A percentile compares a stretch with the other conserved stretches of the same genome.
Conservation (phyloP, 1,140 invertebrate species). For the Microplitis mediator region DNA sequence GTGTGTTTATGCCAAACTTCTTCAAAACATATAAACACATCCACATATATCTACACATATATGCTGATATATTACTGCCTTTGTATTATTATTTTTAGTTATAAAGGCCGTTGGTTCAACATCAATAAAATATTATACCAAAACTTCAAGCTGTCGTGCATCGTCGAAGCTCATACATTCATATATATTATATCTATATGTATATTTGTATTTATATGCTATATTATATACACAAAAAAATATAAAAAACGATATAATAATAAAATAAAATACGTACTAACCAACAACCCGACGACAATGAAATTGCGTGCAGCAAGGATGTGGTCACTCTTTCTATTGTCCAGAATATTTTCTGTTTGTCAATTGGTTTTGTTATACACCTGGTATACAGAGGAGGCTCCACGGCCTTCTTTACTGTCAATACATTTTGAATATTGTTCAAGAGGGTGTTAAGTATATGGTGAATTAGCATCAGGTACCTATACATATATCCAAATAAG, state of each 20-base stretch:
- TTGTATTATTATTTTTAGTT: not conserved
- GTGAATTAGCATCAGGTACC: slow-evolving; percentile 5
- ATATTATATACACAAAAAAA: no score
- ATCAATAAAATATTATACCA: not conserved
- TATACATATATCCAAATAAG: not conserved
- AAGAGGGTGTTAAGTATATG: slow-evolving; percentile 17
- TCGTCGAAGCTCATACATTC: not conserved
- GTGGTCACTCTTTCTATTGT: slow-evolving; percentile 36
- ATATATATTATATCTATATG: no score
- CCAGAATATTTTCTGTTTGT: slow-evolving; percentile 14
- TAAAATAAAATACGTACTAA: not conserved
- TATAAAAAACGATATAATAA: slow-evolving; percentile 11
- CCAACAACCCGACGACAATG: slow-evolving; percentile 31
- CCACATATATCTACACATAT: not conserved
- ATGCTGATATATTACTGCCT: not conserved
- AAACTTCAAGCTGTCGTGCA: slow-evolving; percentile 25
- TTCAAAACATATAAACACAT: not conserved
- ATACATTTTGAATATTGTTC: not conserved
- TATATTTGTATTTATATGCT: no score
- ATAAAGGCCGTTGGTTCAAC: slow-evolving; percentile 6
- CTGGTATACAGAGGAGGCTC: slow-evolving; percentile 15
- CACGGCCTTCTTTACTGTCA: slow-evolving; percentile 15
- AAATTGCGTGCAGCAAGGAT: slow-evolving; percentile 36
- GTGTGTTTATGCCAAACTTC: not conserved
- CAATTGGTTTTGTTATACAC: slow-evolving; percentile 36